A percentile compares a stretch with the other conserved stretches of the same genome.
Evolutionary conservation across 92 coral and sea anemone genomes (phyloP).

Genomic region (Umimayanthus chanpuru): DNA sequence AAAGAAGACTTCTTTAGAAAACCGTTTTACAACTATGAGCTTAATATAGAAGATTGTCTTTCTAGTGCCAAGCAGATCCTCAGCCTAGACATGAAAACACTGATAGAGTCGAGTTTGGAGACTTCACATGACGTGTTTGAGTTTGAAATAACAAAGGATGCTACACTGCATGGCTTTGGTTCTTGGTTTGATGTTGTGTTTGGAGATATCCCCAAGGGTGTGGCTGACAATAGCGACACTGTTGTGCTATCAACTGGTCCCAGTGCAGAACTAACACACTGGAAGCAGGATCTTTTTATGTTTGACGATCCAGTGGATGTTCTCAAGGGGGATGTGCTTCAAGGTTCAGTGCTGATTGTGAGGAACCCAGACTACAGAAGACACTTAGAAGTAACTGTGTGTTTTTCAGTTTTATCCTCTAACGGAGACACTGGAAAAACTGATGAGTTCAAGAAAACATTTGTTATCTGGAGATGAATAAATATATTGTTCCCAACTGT

Average conservation of each 20-base stretch:
- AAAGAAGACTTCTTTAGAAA: slow-evolving; percentile 81
- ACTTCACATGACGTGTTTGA: slow-evolving; percentile 60
- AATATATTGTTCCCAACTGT: background rate
- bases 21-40: slow-evolving; percentile 82
- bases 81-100: slow-evolving; percentile 64
- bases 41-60: slow-evolving; percentile 64
- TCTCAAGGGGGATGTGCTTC: slow-evolving; percentile 56
- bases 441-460: slow-evolving; percentile 60
- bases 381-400: slow-evolving; percentile 75
- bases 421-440: slow-evolving; percentile 29
- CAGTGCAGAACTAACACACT: slow-evolving; percentile 75
- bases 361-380: slow-evolving; percentile 83
- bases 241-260: slow-evolving; percentile 80
- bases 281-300: slow-evolving; percentile 93
- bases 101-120: slow-evolving; percentile 66
- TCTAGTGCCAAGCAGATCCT: slow-evolving; percentile 69
- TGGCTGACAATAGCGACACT: slow-evolving; percentile 15
- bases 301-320: slow-evolving; percentile 84
- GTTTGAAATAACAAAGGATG: slow-evolving; percentile 72
- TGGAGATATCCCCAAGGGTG: slow-evolving; percentile 63
- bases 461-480: slow-evolving; percentile 73
- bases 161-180: slow-evolving; percentile 83
- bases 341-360: slow-evolving; percentile 68
- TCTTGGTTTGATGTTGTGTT: slow-evolving; percentile 94
- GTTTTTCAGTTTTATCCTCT: slow-evolving; percentile 53